Evolutionary conservation across 2,797 vertebrate species (phyloP).

Genomic region (Sparus aurata): DNA sequence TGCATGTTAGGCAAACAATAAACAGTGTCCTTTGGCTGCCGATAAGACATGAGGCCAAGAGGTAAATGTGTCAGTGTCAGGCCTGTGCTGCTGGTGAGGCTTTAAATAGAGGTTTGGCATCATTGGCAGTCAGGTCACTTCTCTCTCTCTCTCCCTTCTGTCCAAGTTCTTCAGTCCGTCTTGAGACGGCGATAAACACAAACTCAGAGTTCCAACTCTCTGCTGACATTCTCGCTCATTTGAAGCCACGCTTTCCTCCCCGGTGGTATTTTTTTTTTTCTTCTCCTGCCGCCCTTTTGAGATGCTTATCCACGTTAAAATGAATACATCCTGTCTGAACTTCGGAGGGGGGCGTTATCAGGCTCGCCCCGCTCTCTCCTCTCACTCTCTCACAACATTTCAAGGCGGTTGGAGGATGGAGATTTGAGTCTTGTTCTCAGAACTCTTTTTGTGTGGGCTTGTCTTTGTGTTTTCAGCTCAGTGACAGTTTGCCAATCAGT

Average conservation of each 20-base stretch:
- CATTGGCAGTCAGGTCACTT: conserved; percentile 75
- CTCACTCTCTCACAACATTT: conserved; percentile 29
- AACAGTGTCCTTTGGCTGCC: conserved; percentile 24
- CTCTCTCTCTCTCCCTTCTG: conserved; percentile 38
- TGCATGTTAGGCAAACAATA: conserved; percentile 18
- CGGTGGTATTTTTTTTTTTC: conserved; percentile 31
- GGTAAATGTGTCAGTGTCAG: conserved; percentile 61
- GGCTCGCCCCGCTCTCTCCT: conserved; percentile 25
- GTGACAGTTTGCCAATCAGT: conserved; percentile 46
- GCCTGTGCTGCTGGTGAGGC: conserved; percentile 45
- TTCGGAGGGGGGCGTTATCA: conserved; percentile 52
- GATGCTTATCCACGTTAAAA: conserved; percentile 49
- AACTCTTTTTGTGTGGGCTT: conserved; percentile 22
- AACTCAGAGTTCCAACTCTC: conserved; percentile 46
- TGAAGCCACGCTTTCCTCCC: conserved; percentile 62
- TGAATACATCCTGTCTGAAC: conserved; percentile 27
- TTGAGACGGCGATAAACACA: conserved; percentile 69
- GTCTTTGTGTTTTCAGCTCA: conserved; percentile 13
- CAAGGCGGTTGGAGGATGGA: conserved; percentile 40
- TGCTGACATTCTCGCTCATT: conserved; percentile 71
- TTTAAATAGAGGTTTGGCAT: conserved; percentile 66
- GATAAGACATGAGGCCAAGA: conserved; percentile 46
- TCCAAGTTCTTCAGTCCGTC: conserved; percentile 56
- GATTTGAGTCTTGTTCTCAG: conserved; percentile 37
- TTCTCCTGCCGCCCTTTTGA: conserved; percentile 44